phyloP scores from a whole-genome alignment of 2,888 invertebrate genomes.

The Eupeodes latifasciatus region DNA sequence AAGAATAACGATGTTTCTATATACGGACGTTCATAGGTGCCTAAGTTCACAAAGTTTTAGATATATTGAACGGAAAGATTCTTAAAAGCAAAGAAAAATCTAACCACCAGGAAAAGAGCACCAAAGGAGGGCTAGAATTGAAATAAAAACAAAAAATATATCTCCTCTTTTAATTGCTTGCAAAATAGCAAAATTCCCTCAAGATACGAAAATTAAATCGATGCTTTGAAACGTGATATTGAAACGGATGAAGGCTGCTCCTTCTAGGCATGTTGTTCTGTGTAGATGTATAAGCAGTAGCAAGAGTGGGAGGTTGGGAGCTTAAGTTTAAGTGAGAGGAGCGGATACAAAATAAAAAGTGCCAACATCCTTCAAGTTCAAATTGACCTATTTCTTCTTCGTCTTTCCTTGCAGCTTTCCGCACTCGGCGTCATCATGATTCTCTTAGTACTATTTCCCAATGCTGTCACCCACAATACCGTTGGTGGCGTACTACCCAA shows the following conservation, averaged over 20 bases:
- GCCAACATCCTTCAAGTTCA: conserved; percentile 75
- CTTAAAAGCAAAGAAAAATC: conserved; percentile 36
- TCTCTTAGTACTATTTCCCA: conserved; percentile 19
- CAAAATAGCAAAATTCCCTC: conserved; percentile 75
- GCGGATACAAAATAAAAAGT: conserved; percentile 59
- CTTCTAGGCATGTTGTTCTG: conserved; percentile 71
- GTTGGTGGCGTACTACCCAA: conserved; percentile 25
- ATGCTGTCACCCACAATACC: conserved; percentile 28
- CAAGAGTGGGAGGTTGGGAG: not conserved
- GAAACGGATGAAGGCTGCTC: conserved; percentile 74
- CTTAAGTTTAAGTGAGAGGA: conserved; percentile 42
- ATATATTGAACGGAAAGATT: conserved; percentile 72
- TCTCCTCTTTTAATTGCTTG: conserved; percentile 74
- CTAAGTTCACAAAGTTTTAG: conserved; percentile 71
- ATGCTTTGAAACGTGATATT: conserved; percentile 76
- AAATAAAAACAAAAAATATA: conserved; percentile 40
- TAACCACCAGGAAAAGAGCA: conserved; percentile 45
- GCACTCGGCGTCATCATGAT: conserved; percentile 34
- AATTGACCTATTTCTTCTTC: conserved; percentile 74
- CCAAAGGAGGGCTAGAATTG: conserved; percentile 35
- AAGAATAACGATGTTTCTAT: conserved; percentile 49
- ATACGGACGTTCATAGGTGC: not conserved
- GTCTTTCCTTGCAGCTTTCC: conserved; percentile 35
- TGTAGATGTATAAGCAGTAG: conserved; percentile 40
- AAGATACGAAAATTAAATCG: conserved; percentile 76